phyloP scores from a whole-genome alignment of 2,797 vertebrate genomes.

The Rhinophrynus dorsalis region DNA sequence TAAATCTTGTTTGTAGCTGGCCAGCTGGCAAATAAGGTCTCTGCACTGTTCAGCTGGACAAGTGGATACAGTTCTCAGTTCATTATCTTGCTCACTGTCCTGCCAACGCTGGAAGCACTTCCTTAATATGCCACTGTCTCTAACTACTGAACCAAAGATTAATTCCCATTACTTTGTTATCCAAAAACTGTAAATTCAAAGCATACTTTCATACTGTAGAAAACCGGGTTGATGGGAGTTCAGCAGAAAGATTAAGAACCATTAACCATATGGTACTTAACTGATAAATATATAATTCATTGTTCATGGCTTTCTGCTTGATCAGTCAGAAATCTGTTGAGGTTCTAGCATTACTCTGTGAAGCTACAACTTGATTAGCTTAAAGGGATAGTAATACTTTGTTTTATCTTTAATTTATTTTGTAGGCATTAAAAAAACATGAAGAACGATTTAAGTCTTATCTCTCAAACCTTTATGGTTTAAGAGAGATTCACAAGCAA shows the following conservation, averaged over 20 bases:
- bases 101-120: conserved; percentile 2
- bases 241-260: neutral
- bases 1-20: conserved; percentile 14
- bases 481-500: too few relatives aligned
- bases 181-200: neutral
- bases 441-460: too few relatives aligned
- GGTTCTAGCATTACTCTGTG: neutral
- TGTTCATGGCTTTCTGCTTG: neutral
- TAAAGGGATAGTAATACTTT: too few relatives aligned
- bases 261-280: neutral
- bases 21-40: conserved; percentile 13
- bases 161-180: neutral
- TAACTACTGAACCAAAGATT: neutral
- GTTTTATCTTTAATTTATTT: too few relatives aligned
- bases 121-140: neutral
- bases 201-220: neutral
- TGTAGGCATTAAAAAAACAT: too few relatives aligned
- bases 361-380: too few relatives aligned
- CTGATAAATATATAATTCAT: neutral
- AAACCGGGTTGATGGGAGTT: neutral
- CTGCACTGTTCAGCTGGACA: conserved; percentile 11
- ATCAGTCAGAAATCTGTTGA: neutral
- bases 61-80: conserved; percentile 11
- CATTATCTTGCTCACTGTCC: conserved; percentile 12
- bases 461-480: too few relatives aligned